Evolutionary conservation across 2,797 vertebrate genomes (phyloP), one percentile per base, ranked within the genome.

Genomic region (Anableps anableps): DNA sequence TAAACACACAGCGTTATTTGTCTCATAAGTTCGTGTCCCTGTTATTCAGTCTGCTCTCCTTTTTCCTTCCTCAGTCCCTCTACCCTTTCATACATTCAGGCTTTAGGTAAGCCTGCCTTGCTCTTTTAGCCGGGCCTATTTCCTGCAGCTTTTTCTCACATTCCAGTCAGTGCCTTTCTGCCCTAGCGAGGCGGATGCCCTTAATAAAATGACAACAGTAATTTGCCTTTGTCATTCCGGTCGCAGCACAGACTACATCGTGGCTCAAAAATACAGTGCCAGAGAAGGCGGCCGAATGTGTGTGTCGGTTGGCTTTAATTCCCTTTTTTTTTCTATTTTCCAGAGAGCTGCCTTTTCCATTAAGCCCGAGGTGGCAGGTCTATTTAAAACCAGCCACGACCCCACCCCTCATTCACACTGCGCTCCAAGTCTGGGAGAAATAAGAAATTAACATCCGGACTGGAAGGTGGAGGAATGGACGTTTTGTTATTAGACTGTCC

Each of bases 191-290:
- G 97, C 95, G 96, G 97, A 98, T 97, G 96, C 96, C 96, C 97
- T 98, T 99, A 99, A 99, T 99, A 98, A 99, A 99, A 98, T 98
- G 98, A 99, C 98, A 99, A 98, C 96, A 97, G 97, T 97, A 97
- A 99, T 99, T 99, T 99, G 97, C 97, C 96, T 99, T 98, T 99
- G 98, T 98, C 98, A 98, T 97, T 97, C 97, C 94, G 96, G 96
- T 92, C 92, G 97, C 95, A 95, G 96, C 96, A 95, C 95, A 93
- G 94, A 96, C 96, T 97, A 96, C 97, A 79, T 4, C 79, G 96
- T 92, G 94, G 96, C 97, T 99, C 98, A 98, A 99, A 99, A 98
- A 97, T 99, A 99, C 97, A 98, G 97, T 98, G 97, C 97, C 96
- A 95, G 92, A 88, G 88, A 96, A 96, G 97, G 96, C 95, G 95